Conservation (phyloP, 1,140 invertebrate genomes). For the Drosophila punjabiensis region DNA sequence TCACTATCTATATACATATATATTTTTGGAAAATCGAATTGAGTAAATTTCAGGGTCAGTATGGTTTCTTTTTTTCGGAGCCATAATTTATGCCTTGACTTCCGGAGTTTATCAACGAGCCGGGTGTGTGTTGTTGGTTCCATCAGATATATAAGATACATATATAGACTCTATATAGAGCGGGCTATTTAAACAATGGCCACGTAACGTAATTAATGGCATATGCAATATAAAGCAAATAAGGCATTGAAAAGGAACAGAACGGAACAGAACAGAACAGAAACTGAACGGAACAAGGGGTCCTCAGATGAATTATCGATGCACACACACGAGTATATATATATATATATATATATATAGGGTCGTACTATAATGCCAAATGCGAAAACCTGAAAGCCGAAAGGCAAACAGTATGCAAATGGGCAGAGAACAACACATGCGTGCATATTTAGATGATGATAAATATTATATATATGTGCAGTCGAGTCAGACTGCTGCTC, state of each 20-base stretch:
- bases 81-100: slow-evolving; percentile 12
- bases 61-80: neutral
- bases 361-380: slow-evolving; percentile 2
- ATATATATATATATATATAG: neutral
- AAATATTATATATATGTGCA: slow-evolving; percentile 65
- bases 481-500: slow-evolving; percentile 15
- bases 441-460: slow-evolving; percentile 77
- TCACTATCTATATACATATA: neutral
- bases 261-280: neutral
- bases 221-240: slow-evolving; percentile 29
- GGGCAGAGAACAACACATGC: slow-evolving; percentile 37
- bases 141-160: slow-evolving; percentile 13
- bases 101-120: neutral
- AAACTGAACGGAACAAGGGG: neutral
- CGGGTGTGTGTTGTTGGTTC: neutral
- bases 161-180: slow-evolving; percentile 4
- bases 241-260: slow-evolving; percentile 18
- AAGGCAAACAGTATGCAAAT: slow-evolving; percentile 27
- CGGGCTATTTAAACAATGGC: slow-evolving; percentile 39
- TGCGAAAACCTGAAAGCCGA: slow-evolving; percentile 2
- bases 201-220: slow-evolving; percentile 67
- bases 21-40: neutral
- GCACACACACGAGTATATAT: slow-evolving; percentile 2
- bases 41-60: slow-evolving; percentile 8
- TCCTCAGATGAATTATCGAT: slow-evolving; percentile 67